Conservation (phyloP, 2,888 invertebrate genomes). For the Mythimna impura region DNA sequence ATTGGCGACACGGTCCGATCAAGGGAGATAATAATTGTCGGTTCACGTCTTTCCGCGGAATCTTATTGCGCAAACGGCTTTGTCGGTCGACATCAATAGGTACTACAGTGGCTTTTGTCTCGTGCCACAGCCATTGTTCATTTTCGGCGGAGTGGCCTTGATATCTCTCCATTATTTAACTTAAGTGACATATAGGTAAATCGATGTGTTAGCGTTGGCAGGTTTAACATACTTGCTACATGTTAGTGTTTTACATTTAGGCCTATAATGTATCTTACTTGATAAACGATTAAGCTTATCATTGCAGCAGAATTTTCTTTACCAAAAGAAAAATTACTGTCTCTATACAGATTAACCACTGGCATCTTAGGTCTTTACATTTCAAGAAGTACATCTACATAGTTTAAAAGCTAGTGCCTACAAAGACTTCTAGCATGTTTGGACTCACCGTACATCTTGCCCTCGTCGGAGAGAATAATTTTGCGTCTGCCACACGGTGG, state of each 20-base stretch:
- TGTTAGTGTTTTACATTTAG: slow-evolving; percentile 22
- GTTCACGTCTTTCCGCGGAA: slow-evolving; percentile 89
- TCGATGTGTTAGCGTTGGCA: slow-evolving; percentile 36
- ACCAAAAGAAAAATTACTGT: background rate
- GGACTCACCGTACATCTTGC: slow-evolving; percentile 99
- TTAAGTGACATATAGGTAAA: slow-evolving; percentile 75
- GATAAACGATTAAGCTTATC: slow-evolving; percentile 1
- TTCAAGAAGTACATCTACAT: background rate
- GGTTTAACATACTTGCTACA: slow-evolving; percentile 6
- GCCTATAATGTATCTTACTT: background rate
- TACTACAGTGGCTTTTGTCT: slow-evolving; percentile 86
- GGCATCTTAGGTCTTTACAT: background rate
- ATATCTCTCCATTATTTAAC: slow-evolving; percentile 83
- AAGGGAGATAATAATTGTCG: slow-evolving; percentile 88
- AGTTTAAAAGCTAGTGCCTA: slow-evolving; percentile 25
- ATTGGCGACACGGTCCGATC: slow-evolving; percentile 85
- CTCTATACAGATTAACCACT: background rate
- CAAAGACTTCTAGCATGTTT: slow-evolving; percentile 73
- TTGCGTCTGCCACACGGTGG: slow-evolving; percentile 99
- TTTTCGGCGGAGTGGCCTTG: slow-evolving; percentile 84
- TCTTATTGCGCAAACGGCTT: slow-evolving; percentile 90
- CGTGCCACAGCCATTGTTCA: slow-evolving; percentile 88
- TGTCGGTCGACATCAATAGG: slow-evolving; percentile 87
- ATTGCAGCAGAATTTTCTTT: background rate
- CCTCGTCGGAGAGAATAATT: slow-evolving; percentile 99